phyloP scores from a whole-genome alignment of 2,113 vertebrate species.

The Dissostichus mawsoni region DNA sequence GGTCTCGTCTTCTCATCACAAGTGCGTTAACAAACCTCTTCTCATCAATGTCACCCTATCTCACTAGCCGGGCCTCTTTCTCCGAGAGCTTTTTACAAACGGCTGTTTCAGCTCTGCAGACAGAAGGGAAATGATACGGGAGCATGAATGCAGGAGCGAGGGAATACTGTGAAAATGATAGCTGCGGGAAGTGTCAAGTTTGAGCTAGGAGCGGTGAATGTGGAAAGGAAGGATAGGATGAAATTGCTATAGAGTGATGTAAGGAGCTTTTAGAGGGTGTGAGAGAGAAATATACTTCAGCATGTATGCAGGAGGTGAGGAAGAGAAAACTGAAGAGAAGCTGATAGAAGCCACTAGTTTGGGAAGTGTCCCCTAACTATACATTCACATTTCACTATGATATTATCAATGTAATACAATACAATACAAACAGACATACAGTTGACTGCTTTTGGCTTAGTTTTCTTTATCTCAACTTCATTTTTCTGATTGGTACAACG shows the following conservation, averaged over 20 bases:
- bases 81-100: conserved; percentile 29
- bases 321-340: background rate
- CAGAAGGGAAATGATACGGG: conserved; percentile 24
- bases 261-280: too few relatives aligned
- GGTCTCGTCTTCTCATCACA: conserved; percentile 13
- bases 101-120: conserved; percentile 29
- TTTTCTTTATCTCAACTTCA: background rate
- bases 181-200: conserved; percentile 9
- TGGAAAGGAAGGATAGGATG: background rate
- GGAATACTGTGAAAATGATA: conserved; percentile 28
- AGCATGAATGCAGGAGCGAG: conserved; percentile 5
- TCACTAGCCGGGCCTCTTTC: conserved; percentile 16
- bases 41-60: conserved; percentile 57
- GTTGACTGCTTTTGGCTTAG: background rate
- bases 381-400: background rate
- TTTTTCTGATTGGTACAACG: too few relatives aligned
- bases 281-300: background rate
- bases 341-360: background rate
- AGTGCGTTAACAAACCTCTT: conserved; percentile 50
- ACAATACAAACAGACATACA: background rate
- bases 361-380: background rate
- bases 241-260: background rate
- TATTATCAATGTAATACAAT: too few relatives aligned
- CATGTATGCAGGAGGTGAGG: background rate
- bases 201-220: background rate